Percentiles rank a stretch among this genome's conserved stretches.
Evolutionary conservation across 2,797 vertebrate genomes (phyloP).

Genomic region (Decapterus maruadsi): DNA sequence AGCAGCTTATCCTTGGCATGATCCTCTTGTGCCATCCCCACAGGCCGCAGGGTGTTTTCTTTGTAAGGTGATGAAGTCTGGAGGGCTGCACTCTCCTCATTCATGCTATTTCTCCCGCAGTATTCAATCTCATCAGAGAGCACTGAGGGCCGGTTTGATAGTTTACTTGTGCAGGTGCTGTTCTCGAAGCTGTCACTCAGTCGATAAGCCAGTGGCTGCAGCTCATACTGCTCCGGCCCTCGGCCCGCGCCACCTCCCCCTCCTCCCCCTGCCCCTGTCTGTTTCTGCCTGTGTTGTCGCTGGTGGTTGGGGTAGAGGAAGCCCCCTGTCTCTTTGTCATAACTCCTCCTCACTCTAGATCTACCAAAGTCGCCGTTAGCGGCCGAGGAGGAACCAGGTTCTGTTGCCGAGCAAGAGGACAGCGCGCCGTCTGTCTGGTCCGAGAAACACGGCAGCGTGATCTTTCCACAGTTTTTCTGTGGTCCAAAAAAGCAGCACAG

Average conservation of each 20-base stretch:
- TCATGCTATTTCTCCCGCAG: conserved; percentile 77
- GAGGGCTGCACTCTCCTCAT: conserved; percentile 84
- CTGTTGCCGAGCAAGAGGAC: conserved; percentile 72
- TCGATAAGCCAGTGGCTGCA: conserved; percentile 94
- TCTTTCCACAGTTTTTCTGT: conserved; percentile 93
- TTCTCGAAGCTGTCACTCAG: conserved; percentile 98
- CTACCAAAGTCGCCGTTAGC: conserved; percentile 87
- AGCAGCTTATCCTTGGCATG: conserved; percentile 73
- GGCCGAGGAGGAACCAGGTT: conserved; percentile 76
- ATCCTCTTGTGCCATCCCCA: conserved; percentile 54
- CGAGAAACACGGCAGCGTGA: conserved; percentile 89
- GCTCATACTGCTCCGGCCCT: conserved; percentile 93
- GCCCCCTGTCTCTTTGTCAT: conserved; percentile 79
- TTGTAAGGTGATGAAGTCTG: conserved; percentile 98
- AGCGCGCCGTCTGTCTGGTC: conserved; percentile 75
- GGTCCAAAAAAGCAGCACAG: conserved; percentile 98
- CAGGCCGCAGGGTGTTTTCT: conserved; percentile 75
- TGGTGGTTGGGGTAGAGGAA: conserved; percentile 84
- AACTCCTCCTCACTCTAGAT: conserved; percentile 77
- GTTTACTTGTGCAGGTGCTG: conserved; percentile 98
- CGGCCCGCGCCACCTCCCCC: conserved; percentile 60
- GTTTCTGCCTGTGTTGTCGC: conserved; percentile 78
- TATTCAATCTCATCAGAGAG: conserved; percentile 95
- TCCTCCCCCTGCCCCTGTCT: conserved; percentile 18
- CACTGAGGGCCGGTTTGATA: conserved; percentile 95